A percentile compares a stretch with the other conserved stretches of the same genome.
Conservation (phyloP, 1,140 invertebrate species). For the Protaetia brevitarsis region DNA sequence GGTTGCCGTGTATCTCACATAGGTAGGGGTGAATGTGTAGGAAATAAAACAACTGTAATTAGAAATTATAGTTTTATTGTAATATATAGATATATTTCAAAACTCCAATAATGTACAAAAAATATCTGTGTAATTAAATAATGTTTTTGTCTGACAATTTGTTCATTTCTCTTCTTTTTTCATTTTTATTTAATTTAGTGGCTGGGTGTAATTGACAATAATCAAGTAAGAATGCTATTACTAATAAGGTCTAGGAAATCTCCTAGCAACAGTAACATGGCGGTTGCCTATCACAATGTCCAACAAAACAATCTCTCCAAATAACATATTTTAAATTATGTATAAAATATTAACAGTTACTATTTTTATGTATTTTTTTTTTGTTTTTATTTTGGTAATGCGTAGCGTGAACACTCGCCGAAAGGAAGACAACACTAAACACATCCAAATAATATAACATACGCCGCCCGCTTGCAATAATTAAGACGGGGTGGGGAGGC, state of each 20-base stretch:
- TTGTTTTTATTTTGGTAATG: conserved; percentile 46
- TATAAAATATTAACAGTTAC: conserved; percentile 53
- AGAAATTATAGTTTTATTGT: conserved; percentile 47
- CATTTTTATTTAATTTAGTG: conserved; percentile 43
- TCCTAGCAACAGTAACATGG: conserved; percentile 51
- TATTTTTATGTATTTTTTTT: conserved; percentile 40
- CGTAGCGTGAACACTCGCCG: conserved; percentile 47
- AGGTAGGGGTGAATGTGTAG: too few relatives aligned
- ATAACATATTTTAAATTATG: conserved; percentile 52
- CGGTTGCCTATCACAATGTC: conserved; percentile 50
- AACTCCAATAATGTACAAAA: conserved; percentile 56
- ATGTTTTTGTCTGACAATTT: conserved; percentile 51
- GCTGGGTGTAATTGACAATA: conserved; percentile 50
- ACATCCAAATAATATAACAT: conserved; percentile 40
- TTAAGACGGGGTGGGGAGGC: not conserved
- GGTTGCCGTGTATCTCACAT: too few relatives aligned
- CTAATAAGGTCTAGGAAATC: conserved; percentile 48
- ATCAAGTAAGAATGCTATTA: conserved; percentile 49
- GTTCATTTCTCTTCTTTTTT: conserved; percentile 38
- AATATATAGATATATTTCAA: conserved; percentile 54
- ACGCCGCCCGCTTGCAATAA: not conserved
- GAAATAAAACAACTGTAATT: conserved; percentile 32
- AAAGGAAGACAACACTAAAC: conserved; percentile 50
- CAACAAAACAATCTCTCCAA: conserved; percentile 50
- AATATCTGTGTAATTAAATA: conserved; percentile 56